A percentile compares a stretch with the other conserved stretches of the same genome.
Conservation (phyloP, 2,797 vertebrate genomes). For the Pelodytes ibericus region DNA sequence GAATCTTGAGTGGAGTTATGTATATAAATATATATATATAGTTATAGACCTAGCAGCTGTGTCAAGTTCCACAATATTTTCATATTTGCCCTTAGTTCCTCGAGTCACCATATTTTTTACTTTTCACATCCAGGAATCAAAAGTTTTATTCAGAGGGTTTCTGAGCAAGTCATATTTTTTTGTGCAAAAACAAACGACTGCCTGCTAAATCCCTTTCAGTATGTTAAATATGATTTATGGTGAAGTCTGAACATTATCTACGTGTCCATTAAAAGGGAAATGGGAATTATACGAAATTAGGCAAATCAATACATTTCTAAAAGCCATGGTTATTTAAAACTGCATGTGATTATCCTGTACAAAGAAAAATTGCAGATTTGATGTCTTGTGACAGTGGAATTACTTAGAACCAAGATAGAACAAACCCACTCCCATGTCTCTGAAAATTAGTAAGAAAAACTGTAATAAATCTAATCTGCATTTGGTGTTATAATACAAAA, state of each 20-base stretch:
- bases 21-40: no score
- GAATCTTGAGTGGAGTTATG: no score
- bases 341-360: not conserved
- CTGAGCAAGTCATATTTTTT: no score
- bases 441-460: not conserved
- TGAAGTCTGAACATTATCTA: slow-evolving; percentile 1
- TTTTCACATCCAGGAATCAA: no score
- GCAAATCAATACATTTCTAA: slow-evolving; percentile 12
- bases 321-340: not conserved
- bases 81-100: no score
- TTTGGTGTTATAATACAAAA: no score
- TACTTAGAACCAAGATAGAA: not conserved
- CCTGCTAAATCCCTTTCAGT: not conserved
- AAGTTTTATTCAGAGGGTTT: no score
- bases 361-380: slow-evolving; percentile 1
- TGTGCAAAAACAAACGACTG: not conserved
- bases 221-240: slow-evolving; percentile 4
- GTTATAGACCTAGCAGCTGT: no score
- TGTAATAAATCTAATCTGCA: not conserved
- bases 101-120: no score
- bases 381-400: slow-evolving; percentile 9
- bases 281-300: slow-evolving; percentile 9
- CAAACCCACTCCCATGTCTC: not conserved
- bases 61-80: no score
- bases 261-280: slow-evolving; percentile 25